Base-by-base conservation (phyloP, 1,140 invertebrate genomes). In the Chymomyza costata region DNA sequence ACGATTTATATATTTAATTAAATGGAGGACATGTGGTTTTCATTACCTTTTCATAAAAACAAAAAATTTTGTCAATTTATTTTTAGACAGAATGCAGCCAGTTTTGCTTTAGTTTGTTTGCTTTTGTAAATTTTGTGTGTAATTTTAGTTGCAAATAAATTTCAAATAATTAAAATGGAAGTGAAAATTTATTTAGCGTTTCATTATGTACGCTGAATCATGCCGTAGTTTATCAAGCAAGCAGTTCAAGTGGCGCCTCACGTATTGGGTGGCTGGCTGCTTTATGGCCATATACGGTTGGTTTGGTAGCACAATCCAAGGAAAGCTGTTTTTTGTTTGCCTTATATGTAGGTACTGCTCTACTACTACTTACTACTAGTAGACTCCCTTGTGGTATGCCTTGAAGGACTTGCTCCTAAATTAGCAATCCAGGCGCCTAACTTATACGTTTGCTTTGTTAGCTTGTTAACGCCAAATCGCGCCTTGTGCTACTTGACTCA, bases 161-260 rank as follows among this genome's bases (percentile, higher is more conserved):
- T 80, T 47, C 61, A 80, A 68, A 73, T 80, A 80, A 80, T 80
- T 80, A 68, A 80, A 80, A 65, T 80, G 73, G 73, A 80, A 80
- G 74, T 73, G 68, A 46, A 80, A 80, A 80, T 80, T 80, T 65
- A 80, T 80, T 80, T 59, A 67, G 74, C 74, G 67, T 80, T 80
- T 73, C 60, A 80, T 80, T 80, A 66, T 55, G 45, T 61, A 39
- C 57, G 58, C 47, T 76, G 71, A 76, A 46, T 76, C 70, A 76
- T 63, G 38, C 47, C 21, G 32, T 50, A 30, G 6, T 0, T 19
- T 17, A 15, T 16, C 8, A 17, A 11, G 11, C n/a, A n/a, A n/a
- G n/a, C 57, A 18, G 61, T 34, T 40, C 71, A 80, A 78, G 71
- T 76, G 71, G 71, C 71, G 71, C 71, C 71, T 78, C 71, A 78